phyloP scores from a whole-genome alignment of 1,140 invertebrate species.

The Drosophila kanapiae region DNA sequence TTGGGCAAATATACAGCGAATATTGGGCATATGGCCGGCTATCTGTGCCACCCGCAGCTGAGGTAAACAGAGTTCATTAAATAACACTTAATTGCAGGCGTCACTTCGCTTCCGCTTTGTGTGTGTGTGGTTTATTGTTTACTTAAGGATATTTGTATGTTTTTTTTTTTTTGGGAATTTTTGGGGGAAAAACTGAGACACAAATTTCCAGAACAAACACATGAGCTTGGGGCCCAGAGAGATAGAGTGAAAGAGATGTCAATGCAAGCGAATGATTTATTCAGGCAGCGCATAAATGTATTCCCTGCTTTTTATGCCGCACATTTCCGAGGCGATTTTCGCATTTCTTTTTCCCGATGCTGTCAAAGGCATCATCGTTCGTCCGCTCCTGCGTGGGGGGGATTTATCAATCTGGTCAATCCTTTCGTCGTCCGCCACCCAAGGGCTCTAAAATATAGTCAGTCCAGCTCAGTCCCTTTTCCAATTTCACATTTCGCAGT shows the following conservation, averaged over 20 bases:
- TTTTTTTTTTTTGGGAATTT: background rate
- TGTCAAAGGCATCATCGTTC: conserved; percentile 31
- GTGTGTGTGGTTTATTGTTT: conserved; percentile 12
- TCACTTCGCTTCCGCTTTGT: conserved; percentile 18
- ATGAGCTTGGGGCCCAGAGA: background rate
- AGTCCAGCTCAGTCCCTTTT: conserved; percentile 2
- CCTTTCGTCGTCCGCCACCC: background rate
- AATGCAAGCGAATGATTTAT: conserved; percentile 52
- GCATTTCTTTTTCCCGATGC: background rate
- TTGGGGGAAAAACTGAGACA: background rate
- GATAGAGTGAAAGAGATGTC: background rate
- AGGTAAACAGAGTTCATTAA: conserved; percentile 48
- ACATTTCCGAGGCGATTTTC: conserved; percentile 1
- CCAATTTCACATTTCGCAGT: conserved; percentile 13
- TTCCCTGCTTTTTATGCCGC: conserved; percentile 16
- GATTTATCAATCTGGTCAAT: conserved; percentile 47
- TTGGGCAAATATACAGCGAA: background rate
- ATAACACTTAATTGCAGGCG: conserved; percentile 36
- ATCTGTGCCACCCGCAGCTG: background rate
- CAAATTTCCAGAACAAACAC: background rate
- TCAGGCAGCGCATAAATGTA: conserved; percentile 47
- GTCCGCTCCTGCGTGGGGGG: background rate
- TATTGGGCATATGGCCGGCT: conserved; percentile 23
- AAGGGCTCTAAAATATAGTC: conserved; percentile 21
- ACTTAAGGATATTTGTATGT: background rate